Evolutionary conservation across 2,888 invertebrate genomes (phyloP), one percentile per base, ranked within the genome.

Genomic region (Nezara viridula): DNA sequence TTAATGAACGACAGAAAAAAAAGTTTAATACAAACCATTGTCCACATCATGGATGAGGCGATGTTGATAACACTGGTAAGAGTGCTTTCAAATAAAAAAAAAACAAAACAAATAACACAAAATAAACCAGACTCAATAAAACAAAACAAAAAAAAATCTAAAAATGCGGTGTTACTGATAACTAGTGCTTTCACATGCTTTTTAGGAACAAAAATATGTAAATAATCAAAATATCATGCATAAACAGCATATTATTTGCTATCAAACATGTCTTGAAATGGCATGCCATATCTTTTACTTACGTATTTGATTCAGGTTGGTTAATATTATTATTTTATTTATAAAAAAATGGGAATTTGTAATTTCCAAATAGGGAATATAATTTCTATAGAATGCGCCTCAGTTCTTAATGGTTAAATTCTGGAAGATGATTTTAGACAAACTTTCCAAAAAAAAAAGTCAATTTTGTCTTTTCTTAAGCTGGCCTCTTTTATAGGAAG

Each of bases 161-260:
- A 24, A 44, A 81, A 81, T 44, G 81, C 44, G 81, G 81, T 81
- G 44, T 81, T 81, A n/a, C 81, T 24, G 44, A 81, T 81, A 81
- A 47, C 81, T 81, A 81, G 81, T 81, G 81, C 81, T 44, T 81
- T 24, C 14, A 1, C 81, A 81, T 81, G 81, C 81, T 81, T 81
- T 81, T 44, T 14, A 81, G 44, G n/a, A 40, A 81, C 44, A 81
- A 40, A 81, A 81, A 81, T 44, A 5, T 81, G 6, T 44, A 81
- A 81, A 81, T 44, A 24, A 81, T 40, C 21, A 77, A 77, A 77
- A 44, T 24, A 37, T 44, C 81, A 44, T 81, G 81, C 81, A 44
- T 81, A 47, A 44, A 73, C 21, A 73, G 66, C 66, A 73, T 55
- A 55, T 44, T 81, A 81, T 44, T 44, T 14, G 16, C 7, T 44